Conservation (phyloP, 1,140 invertebrate species). For the Homalodisca vitripennis region DNA sequence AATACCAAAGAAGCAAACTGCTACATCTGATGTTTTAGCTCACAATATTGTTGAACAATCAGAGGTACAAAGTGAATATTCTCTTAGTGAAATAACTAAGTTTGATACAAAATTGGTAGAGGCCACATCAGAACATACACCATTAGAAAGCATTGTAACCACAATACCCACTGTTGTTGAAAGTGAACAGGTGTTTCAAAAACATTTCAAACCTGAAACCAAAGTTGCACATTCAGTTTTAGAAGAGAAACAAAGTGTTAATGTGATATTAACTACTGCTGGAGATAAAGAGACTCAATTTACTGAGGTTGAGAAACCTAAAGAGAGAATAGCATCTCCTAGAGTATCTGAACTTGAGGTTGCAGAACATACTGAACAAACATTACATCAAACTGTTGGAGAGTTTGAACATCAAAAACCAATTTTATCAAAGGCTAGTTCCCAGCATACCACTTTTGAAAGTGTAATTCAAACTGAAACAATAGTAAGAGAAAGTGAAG, state of each 20-base stretch:
- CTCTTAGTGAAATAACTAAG: conserved; percentile 40
- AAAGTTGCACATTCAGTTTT: conserved; percentile 50
- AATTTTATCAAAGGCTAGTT: conserved; percentile 38
- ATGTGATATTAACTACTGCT: conserved; percentile 50
- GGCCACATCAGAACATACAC: conserved; percentile 38
- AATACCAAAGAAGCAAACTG: conserved; percentile 37
- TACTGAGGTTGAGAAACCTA: conserved; percentile 37
- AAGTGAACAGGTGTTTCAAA: conserved; percentile 44
- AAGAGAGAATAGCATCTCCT: conserved; percentile 43
- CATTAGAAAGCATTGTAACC: conserved; percentile 43
- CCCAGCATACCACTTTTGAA: conserved; percentile 50
- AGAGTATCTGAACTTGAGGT: conserved; percentile 44
- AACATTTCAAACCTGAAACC: conserved; percentile 45
- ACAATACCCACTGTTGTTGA: conserved; percentile 47
- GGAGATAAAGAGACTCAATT: conserved; percentile 52
- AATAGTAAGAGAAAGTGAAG: conserved; percentile 54
- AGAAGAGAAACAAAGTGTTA: conserved; percentile 51
- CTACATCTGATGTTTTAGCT: conserved; percentile 41
- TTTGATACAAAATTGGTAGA: conserved; percentile 45
- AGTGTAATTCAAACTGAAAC: conserved; percentile 53
- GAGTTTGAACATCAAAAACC: conserved; percentile 36
- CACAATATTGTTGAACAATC: conserved; percentile 41
- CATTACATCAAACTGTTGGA: conserved; percentile 37
- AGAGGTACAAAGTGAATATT: conserved; percentile 42
- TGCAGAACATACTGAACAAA: conserved; percentile 44